Evolutionary conservation across 2,797 vertebrate species (phyloP).

Genomic region (Synanceia verrucosa): DNA sequence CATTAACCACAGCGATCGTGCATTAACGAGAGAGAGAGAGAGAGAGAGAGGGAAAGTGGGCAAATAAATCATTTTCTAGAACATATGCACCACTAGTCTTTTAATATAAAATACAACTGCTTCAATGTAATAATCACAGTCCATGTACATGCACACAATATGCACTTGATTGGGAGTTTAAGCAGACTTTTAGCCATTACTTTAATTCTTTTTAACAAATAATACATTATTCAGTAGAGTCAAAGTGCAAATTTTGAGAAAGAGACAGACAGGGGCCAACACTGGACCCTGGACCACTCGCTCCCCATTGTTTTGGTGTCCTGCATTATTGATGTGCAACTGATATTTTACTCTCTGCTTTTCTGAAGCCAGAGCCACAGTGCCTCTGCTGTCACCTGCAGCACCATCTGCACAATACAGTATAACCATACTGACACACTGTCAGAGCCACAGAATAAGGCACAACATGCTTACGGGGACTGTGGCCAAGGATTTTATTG

Average conservation of each 20-base stretch:
- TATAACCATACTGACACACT: background rate
- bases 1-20: conserved; percentile 66
- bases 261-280: background rate
- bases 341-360: conserved; percentile 59
- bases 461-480: background rate
- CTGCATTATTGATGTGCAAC: conserved; percentile 66
- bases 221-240: background rate
- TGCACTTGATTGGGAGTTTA: background rate
- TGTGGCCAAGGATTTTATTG: background rate
- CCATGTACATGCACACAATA: no score
- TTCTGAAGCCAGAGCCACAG: conserved; percentile 22
- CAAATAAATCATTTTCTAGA: conserved; percentile 29
- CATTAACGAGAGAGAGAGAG: conserved; percentile 36
- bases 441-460: conserved; percentile 12
- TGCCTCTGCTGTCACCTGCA: conserved; percentile 49
- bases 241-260: background rate
- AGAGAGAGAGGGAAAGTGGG: conserved; percentile 9
- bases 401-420: conserved; percentile 28
- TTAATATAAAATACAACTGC: background rate
- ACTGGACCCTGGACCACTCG: background rate
- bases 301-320: conserved; percentile 36
- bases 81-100: conserved; percentile 7
- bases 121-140: background rate
- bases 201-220: background rate
- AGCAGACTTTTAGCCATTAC: background rate